A percentile compares a stretch with the other conserved stretches of the same genome.
These are phyloP conservation scores for Mesitornis unicolor DNA, from an alignment of 2,113 vertebrate species.

Conservation along the genomic window DNA sequence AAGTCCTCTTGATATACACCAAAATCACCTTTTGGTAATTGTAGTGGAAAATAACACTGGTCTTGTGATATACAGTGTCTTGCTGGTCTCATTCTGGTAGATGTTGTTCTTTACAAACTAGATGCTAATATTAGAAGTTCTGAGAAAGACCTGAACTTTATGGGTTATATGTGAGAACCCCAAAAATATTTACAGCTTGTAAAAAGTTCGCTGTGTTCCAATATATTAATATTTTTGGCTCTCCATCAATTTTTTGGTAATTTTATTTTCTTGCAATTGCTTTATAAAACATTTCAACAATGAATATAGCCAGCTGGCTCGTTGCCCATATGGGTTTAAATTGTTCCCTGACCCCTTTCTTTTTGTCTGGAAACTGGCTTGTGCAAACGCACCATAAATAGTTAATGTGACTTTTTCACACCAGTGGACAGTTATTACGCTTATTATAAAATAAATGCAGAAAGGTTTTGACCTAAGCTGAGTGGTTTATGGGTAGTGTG, in stretches of 20 bases:
- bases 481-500: background rate
- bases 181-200: conserved; percentile 25
- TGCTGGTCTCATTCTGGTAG: background rate
- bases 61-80: background rate
- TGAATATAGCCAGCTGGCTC: conserved; percentile 38
- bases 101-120: background rate
- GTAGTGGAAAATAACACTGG: background rate
- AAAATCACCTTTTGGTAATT: background rate
- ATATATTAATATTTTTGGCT: conserved; percentile 54
- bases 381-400: background rate
- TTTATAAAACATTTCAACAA: conserved; percentile 38
- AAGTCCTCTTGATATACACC: background rate
- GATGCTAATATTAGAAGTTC: background rate
- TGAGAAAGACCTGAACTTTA: background rate
- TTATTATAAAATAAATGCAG: background rate
- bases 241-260: background rate
- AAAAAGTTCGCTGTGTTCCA: conserved; percentile 6
- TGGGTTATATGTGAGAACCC: background rate
- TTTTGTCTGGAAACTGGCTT: background rate
- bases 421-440: background rate
- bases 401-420: background rate
- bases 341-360: background rate
- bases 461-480: background rate
- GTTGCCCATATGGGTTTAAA: conserved; percentile 24
- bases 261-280: conserved; percentile 41